Percentiles rank a stretch among this genome's conserved stretches.
Conservation (phyloP, 23 tunicate genomes). For the Oikopleura dioica region DNA sequence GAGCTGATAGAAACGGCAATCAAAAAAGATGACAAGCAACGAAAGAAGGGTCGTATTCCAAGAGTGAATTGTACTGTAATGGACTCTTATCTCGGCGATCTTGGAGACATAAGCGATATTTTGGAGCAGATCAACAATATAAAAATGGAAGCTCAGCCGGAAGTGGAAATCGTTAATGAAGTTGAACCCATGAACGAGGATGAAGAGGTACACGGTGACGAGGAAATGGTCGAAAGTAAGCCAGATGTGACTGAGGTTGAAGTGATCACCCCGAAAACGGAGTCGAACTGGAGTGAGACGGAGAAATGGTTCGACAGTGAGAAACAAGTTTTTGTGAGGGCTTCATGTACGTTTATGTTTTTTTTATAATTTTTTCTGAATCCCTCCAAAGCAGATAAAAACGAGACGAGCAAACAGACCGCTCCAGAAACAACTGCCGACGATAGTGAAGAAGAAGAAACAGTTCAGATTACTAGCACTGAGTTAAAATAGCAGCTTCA, state of each 20-base stretch:
- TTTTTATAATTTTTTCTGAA: too few relatives aligned
- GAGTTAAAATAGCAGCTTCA: too few relatives aligned
- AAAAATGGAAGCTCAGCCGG: background rate
- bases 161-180: background rate
- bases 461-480: too few relatives aligned
- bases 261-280: background rate
- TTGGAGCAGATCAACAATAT: background rate
- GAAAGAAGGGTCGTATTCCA: background rate
- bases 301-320: conserved; percentile 8
- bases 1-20: background rate
- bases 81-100: background rate
- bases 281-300: background rate
- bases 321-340: too few relatives aligned
- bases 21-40: background rate
- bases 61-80: background rate
- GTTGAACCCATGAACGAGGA: background rate
- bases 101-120: background rate
- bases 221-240: background rate
- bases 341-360: too few relatives aligned
- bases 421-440: too few relatives aligned
- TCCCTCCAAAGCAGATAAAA: too few relatives aligned
- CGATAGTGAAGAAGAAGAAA: too few relatives aligned
- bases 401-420: too few relatives aligned
- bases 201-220: background rate
- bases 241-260: background rate